Evolutionary conservation across 2,797 vertebrate species (phyloP).

Genomic region (Smutsia temminckii): DNA sequence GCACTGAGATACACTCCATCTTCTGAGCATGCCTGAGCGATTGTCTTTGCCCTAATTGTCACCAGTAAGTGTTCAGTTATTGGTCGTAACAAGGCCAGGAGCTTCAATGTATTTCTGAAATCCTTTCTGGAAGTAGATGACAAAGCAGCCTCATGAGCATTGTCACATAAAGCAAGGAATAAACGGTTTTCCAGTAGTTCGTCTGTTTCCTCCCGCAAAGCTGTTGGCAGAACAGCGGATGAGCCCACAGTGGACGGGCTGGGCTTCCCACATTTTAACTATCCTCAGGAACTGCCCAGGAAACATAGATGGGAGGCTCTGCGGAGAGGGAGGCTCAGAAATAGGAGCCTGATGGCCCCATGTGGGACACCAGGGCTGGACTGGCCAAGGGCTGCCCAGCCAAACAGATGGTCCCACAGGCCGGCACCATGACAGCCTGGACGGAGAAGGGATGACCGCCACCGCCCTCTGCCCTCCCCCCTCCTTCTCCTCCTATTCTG

Average conservation of each 20-base stretch:
- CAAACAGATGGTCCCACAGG: rapidly evolving
- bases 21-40: background rate
- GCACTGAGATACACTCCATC: background rate
- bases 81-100: background rate
- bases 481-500: background rate
- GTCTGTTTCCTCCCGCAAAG: background rate
- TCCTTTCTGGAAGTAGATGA: background rate
- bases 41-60: background rate
- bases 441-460: background rate
- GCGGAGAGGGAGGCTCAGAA: background rate
- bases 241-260: rapidly evolving
- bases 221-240: background rate
- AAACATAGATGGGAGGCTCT: rapidly evolving
- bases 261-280: background rate
- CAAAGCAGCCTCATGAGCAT: background rate
- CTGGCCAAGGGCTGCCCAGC: background rate
- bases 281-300: background rate
- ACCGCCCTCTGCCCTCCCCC: background rate
- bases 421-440: rapidly evolving
- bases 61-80: background rate
- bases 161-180: background rate
- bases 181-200: background rate
- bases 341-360: background rate
- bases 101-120: background rate
- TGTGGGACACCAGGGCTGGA: rapidly evolving